Evolutionary conservation across 2,888 invertebrate species (phyloP).

Genomic region (Rhagonycha fulva): DNA sequence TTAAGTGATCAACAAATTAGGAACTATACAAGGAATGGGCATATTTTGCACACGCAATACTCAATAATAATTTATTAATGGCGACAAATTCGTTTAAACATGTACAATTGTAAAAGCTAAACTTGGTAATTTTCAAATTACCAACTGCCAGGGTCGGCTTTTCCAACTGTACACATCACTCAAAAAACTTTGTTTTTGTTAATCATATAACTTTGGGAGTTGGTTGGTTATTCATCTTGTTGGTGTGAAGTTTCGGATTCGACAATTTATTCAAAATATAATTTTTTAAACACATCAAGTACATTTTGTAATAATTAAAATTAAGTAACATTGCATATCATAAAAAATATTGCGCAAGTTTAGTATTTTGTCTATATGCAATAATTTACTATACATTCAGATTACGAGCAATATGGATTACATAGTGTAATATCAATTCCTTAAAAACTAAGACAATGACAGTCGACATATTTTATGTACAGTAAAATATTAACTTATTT

Average conservation of each 20-base stretch:
- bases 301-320: constrained; percentile 7
- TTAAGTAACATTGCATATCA: constrained; percentile 29
- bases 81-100: neutral
- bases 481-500: constrained; percentile 35
- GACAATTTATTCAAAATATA: neutral
- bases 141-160: neutral
- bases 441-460: constrained; percentile 55
- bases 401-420: constrained; percentile 56
- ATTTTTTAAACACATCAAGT: constrained; percentile 21
- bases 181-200: neutral
- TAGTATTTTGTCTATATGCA: constrained; percentile 47
- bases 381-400: constrained; percentile 57
- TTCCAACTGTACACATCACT: neutral
- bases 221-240: too few species aligned
- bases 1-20: neutral
- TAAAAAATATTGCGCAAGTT: constrained; percentile 31
- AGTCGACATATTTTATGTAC: constrained; percentile 52
- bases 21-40: neutral
- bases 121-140: neutral
- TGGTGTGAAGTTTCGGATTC: neutral
- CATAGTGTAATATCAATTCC: constrained; percentile 52
- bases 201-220: neutral
- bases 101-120: neutral
- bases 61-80: neutral
- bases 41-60: neutral